Evolutionary conservation across 2,113 vertebrate species (phyloP).

Genomic region (Lipophrys pholis): DNA sequence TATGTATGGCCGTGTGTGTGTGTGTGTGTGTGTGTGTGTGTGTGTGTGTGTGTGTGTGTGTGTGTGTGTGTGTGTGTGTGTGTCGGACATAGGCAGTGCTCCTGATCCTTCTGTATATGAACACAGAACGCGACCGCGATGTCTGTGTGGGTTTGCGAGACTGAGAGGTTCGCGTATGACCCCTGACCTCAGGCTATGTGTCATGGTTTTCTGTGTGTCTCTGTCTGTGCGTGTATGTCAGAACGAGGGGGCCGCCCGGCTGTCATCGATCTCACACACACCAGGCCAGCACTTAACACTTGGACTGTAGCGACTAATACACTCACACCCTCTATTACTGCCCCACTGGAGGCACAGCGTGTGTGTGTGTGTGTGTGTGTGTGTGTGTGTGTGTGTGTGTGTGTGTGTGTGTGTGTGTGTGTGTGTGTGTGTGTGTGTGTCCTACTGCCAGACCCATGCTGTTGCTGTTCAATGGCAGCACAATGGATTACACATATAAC

Average conservation of each 20-base stretch:
- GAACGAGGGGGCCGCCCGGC: slow-evolving; percentile 57
- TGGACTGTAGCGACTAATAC: slow-evolving; percentile 83
- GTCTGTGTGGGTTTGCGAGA: slow-evolving; percentile 53
- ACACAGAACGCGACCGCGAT: slow-evolving; percentile 34
- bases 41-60: slow-evolving; percentile 30
- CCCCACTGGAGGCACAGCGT: slow-evolving; percentile 78
- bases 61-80: no score
- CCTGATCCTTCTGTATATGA: slow-evolving; percentile 44
- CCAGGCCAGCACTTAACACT: slow-evolving; percentile 87
- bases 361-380: slow-evolving; percentile 51
- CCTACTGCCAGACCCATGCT: slow-evolving; percentile 69
- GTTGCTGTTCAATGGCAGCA: slow-evolving; percentile 72
- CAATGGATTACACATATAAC: slow-evolving; percentile 74
- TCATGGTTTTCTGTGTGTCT: slow-evolving; percentile 74
- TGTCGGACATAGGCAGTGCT: slow-evolving; percentile 50
- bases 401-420: slow-evolving; percentile 54
- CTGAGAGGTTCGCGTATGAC: slow-evolving; percentile 75
- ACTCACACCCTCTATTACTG: slow-evolving; percentile 82
- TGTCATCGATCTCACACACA: slow-evolving; percentile 85
- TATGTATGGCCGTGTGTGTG: slow-evolving; percentile 65
- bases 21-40: slow-evolving; percentile 39
- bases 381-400: slow-evolving; percentile 23
- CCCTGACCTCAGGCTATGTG: slow-evolving; percentile 90
- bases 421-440: slow-evolving; percentile 47
- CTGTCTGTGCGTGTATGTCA: slow-evolving; percentile 37